Conservation (phyloP, 1,140 invertebrate genomes). For the Rhopalosiphum padi region DNA sequence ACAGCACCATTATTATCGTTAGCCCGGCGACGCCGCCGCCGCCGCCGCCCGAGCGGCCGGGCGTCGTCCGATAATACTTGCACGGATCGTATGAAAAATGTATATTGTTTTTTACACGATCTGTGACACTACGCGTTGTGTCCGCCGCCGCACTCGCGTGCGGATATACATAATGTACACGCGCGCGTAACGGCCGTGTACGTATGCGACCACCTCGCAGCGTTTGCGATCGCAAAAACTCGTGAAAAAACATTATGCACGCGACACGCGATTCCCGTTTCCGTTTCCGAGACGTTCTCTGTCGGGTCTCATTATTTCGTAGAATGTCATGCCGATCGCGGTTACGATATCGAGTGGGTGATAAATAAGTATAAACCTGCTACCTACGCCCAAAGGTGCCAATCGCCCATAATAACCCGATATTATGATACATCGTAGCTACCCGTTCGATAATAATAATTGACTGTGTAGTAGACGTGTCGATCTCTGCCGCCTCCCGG, state of each 20-base stretch:
- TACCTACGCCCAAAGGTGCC: not conserved
- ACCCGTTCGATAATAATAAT: not conserved
- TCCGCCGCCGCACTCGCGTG: too few species aligned
- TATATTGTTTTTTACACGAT: too few species aligned
- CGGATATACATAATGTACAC: not conserved
- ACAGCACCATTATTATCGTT: not conserved
- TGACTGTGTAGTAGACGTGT: too few species aligned
- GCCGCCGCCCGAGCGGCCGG: too few species aligned
- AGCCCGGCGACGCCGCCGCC: too few species aligned
- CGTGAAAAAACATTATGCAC: too few species aligned
- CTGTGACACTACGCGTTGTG: too few species aligned
- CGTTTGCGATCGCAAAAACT: not conserved
- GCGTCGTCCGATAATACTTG: too few species aligned
- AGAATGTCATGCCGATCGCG: not conserved
- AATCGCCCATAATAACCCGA: not conserved
- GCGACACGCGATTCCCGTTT: not conserved
- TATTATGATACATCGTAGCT: not conserved
- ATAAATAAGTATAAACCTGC: not conserved
- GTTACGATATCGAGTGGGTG: not conserved
- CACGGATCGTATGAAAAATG: too few species aligned
- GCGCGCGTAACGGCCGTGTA: too few species aligned
- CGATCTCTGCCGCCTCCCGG: not conserved
- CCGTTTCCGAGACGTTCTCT: not conserved
- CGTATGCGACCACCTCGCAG: too few species aligned
- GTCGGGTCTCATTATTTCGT: not conserved